Evolutionary conservation across 2,113 vertebrate genomes (phyloP), one percentile per base, ranked within the genome.

Genomic region (Asarcornis scutulata): DNA sequence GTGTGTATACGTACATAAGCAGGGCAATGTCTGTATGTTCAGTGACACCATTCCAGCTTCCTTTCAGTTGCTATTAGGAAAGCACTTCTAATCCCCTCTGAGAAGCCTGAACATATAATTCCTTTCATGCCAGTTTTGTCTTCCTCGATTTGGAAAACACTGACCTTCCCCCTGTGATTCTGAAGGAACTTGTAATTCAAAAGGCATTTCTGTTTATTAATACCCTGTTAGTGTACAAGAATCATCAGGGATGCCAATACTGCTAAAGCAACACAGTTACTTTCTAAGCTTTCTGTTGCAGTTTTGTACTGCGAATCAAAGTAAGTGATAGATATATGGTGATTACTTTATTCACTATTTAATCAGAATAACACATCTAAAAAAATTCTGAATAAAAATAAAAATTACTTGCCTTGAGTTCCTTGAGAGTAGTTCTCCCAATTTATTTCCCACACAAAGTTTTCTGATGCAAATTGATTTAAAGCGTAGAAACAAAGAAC

Each of bases 71-170:
- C 86, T 93, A 62, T 66, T 89, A 89, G 89, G 88, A 93, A 73
- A 95, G 92, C 36, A 79, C 83, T 94, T 95, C 81, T 89, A 94
- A 97, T 93, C 91, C 84, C 74, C 80, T 67, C 84, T 32, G 92
- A 69, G 94, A 81, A 96, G 83, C 94, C 73, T 25, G 59, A 89
- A 96, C 86, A 95, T 92, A 96, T 95, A 95, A 96, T 96, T 96
- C 92, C 92, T 96, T 96, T 96, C 96, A 93, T 96, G 94, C 95
- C 94, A 94, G 76, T 92, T 84, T 93, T 97, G 96, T 95, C 95
- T 93, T 92, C 94, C 74, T 89, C 95, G 74, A 9, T 89, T 96
- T 97, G 96, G 94, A 3, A 66, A 71, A 66, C 40, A 14, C 80
- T 80, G 91, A 94, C 94, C 91, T 91, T 94, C 88, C 73, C 95